These are phyloP conservation scores for Procavia capensis DNA, from an alignment of 2,113 vertebrate species.

Conservation along the genomic window DNA sequence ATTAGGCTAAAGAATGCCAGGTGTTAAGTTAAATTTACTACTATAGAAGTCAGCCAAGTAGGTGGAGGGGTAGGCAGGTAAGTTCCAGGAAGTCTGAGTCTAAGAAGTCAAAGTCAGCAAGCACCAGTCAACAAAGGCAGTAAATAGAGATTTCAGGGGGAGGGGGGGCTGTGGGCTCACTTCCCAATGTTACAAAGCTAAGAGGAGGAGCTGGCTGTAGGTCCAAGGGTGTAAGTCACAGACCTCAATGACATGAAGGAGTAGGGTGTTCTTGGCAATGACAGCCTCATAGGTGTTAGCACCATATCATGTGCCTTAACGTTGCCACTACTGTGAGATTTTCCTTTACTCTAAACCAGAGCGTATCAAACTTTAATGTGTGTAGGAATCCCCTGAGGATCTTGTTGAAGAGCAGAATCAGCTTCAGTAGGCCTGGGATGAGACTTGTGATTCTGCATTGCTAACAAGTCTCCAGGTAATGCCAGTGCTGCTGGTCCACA, in stretches of 20 bases:
- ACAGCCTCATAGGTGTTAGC: not conserved
- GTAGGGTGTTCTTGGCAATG: constrained; percentile 3
- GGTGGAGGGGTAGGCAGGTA: not conserved
- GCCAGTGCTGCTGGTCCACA: not conserved
- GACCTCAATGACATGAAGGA: not conserved
- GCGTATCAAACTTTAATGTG: constrained; percentile 8
- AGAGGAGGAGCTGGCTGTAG: constrained; percentile 32
- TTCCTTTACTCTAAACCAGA: not conserved
- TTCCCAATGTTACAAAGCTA: constrained; percentile 52
- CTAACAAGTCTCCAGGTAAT: not conserved
- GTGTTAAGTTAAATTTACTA: not conserved
- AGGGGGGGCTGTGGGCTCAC: constrained; percentile 46
- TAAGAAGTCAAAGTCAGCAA: constrained; percentile 39
- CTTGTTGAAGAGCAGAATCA: not conserved
- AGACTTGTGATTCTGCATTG: constrained; percentile 17
- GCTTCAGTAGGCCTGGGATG: not conserved
- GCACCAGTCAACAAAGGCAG: not conserved
- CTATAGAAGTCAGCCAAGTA: constrained; percentile 8
- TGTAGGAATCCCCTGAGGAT: not conserved
- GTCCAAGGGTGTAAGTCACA: constrained; percentile 58
- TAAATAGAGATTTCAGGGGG: constrained; percentile 47
- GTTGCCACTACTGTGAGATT: not conserved
- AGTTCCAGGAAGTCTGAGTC: constrained; percentile 36
- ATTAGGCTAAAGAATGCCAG: not conserved
- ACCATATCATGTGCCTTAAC: not conserved